These are phyloP conservation scores for Fistularia commersonii DNA, from an alignment of 2,797 vertebrate genomes.

Conservation along the genomic window DNA sequence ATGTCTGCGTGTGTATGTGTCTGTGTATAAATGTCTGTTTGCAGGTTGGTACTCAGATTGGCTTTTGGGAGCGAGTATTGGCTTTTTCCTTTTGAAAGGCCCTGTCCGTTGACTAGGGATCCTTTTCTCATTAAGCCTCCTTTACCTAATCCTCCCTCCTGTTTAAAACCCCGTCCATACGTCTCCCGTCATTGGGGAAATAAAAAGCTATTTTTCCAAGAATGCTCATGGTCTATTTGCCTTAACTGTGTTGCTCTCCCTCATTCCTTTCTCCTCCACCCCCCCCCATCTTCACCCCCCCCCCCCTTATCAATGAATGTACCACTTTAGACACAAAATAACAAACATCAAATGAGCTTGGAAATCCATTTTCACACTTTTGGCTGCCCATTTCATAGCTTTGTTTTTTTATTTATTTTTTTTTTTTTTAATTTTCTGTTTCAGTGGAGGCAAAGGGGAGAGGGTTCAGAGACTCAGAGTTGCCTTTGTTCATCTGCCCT, in stretches of 20 bases:
- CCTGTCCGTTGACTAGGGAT: conserved; percentile 60
- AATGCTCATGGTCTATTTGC: conserved; percentile 48
- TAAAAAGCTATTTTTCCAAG: conserved; percentile 64
- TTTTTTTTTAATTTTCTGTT: conserved; percentile 13
- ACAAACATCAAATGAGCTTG: conserved; percentile 95
- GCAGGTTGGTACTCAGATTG: conserved; percentile 9
- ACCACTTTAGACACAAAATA: conserved; percentile 89
- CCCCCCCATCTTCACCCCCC: conserved; percentile 13
- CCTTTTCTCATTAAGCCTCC: conserved; percentile 66
- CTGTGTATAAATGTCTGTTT: conserved; percentile 22
- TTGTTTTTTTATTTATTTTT: conserved; percentile 72
- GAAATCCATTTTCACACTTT: conserved; percentile 94
- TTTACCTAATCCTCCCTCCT: conserved; percentile 67
- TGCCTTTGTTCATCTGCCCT: conserved; percentile 94
- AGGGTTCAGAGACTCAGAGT: conserved; percentile 84
- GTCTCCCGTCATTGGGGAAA: conserved; percentile 48
- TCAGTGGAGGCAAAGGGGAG: conserved; percentile 50
- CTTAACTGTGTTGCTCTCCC: conserved; percentile 21
- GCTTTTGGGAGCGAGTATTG: conserved; percentile 36
- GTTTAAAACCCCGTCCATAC: conserved; percentile 70
- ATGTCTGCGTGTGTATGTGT: conserved; percentile 20
- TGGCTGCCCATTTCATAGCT: conserved; percentile 87
- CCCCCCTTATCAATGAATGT: conserved; percentile 70
- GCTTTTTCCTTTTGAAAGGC: conserved; percentile 55
- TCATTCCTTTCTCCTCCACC: conserved; percentile 12